A percentile compares a stretch with the other conserved stretches of the same genome.
Conservation (phyloP, 2,888 invertebrate genomes). For the Volucella zonaria region DNA sequence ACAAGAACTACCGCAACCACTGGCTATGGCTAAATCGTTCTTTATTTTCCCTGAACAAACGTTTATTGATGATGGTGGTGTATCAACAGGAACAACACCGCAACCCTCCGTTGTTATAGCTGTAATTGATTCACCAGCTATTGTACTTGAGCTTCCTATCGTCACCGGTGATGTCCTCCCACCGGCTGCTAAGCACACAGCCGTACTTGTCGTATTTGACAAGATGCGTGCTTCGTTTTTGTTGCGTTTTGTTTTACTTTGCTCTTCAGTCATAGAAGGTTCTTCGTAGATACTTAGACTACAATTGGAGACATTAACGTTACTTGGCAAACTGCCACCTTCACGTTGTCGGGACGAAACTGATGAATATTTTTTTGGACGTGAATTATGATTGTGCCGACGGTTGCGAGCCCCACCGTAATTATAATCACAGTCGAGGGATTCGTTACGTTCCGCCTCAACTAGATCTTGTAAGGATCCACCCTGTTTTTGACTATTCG, state of each 20-base stretch:
- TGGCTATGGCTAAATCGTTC: constrained; percentile 42
- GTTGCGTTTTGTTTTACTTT: constrained; percentile 70
- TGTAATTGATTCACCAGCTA: neutral
- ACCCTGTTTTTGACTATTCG: constrained; percentile 83
- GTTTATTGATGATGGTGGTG: constrained; percentile 47
- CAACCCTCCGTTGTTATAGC: constrained; percentile 3
- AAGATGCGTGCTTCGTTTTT: constrained; percentile 71
- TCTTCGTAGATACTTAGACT: constrained; percentile 75
- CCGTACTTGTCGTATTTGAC: constrained; percentile 51
- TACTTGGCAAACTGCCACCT: constrained; percentile 86
- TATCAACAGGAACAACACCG: constrained; percentile 33
- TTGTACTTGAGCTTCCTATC: constrained; percentile 6
- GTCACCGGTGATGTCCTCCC: constrained; percentile 44
- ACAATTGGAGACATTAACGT: constrained; percentile 83
- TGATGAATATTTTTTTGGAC: constrained; percentile 81
- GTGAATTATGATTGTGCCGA: constrained; percentile 79
- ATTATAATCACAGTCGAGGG: constrained; percentile 80
- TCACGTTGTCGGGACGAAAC: constrained; percentile 85
- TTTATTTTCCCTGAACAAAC: constrained; percentile 43
- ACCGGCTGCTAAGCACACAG: constrained; percentile 45
- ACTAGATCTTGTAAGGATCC: constrained; percentile 86
- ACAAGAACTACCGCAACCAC: constrained; percentile 62
- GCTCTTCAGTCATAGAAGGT: constrained; percentile 75
- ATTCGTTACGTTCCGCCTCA: constrained; percentile 82
- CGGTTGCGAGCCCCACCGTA: constrained; percentile 78